Base-by-base conservation (phyloP, 2,797 vertebrate species). In the Jordanella pulchra region DNA sequence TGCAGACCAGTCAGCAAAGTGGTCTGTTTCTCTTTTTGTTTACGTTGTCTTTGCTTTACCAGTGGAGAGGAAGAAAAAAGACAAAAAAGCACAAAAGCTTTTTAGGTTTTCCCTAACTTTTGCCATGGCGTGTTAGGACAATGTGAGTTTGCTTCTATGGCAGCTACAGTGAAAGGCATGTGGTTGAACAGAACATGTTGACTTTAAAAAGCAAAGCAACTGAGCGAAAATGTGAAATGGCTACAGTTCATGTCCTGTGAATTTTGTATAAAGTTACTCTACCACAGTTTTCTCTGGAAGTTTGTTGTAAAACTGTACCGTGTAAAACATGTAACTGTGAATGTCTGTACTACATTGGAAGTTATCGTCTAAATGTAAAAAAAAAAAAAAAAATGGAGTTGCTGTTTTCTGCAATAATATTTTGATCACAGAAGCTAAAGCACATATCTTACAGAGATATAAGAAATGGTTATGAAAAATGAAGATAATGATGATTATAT, bases 371-470 rank as follows among this genome's bases (percentile, higher is more conserved):
- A 94, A 96, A 96, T 96, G 97, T 97, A 95, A 87, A 93, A 96
- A 95, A 95, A 5, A 95, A 58, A 54, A 53, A 61, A 39, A 61
- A 61, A 11, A 93, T 94, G 93, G 95, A 93, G 90, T 94, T 93
- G 93, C 93, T 93, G 93, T 95, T 95, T 95, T 94, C 93, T 96
- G 97, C 97, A 99, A 99, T 99, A 99, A 98, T 95, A 95, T 97
- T 96, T 96, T 95, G 95, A 96, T 95, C 95, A 96, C 95, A 95
- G 95, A 97, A 95, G 95, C 95, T 94, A 95, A 96, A 97, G 95
- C 96, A 97, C 97, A 97, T 96, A 96, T 95, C 95, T 95, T 89
- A 96, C 94, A 95, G 93, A 92, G 93, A 87, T 92, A 93, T 94
- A 94, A 84, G 86, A 92, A 84, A 91, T 93, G 86, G 92, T 72